Evolutionary conservation across 2,797 vertebrate genomes (phyloP).

Genomic region (Falco concolor): DNA sequence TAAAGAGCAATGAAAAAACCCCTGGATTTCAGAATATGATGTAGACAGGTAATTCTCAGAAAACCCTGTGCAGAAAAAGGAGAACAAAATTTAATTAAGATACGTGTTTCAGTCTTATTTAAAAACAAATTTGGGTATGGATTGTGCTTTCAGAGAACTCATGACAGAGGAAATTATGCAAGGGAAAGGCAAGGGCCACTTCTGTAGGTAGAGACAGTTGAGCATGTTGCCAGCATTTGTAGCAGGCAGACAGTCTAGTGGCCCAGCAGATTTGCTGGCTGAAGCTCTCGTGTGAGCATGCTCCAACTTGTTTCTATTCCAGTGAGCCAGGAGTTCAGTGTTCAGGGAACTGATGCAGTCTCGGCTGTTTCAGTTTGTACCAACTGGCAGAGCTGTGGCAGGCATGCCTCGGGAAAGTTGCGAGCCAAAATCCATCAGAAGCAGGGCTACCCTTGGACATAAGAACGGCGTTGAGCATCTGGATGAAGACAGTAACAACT

Average conservation of each 20-base stretch:
- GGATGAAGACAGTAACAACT: not conserved
- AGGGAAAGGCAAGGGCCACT: not conserved
- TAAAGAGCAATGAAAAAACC: not conserved
- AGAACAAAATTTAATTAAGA: not conserved
- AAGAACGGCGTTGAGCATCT: not conserved
- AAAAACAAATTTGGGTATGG: not conserved
- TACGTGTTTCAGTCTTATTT: not conserved
- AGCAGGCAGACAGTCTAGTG: not conserved
- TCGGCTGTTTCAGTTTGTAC: not conserved
- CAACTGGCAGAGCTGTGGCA: not conserved
- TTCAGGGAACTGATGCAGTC: not conserved
- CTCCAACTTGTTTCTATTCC: not conserved
- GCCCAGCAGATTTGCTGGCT: not conserved
- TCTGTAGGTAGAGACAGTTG: not conserved
- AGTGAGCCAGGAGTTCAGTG: not conserved
- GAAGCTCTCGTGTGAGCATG: accelerated
- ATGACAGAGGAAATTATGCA: not conserved
- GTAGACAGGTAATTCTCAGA: not conserved
- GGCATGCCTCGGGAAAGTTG: not conserved
- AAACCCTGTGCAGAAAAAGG: not conserved
- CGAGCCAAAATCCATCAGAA: not conserved
- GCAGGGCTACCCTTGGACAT: not conserved
- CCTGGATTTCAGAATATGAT: not conserved
- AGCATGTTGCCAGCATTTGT: not conserved
- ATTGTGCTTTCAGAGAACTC: not conserved